These are phyloP conservation scores for Drosophila pectinifera DNA, from an alignment of 1,140 invertebrate species.

Conservation along the genomic window DNA sequence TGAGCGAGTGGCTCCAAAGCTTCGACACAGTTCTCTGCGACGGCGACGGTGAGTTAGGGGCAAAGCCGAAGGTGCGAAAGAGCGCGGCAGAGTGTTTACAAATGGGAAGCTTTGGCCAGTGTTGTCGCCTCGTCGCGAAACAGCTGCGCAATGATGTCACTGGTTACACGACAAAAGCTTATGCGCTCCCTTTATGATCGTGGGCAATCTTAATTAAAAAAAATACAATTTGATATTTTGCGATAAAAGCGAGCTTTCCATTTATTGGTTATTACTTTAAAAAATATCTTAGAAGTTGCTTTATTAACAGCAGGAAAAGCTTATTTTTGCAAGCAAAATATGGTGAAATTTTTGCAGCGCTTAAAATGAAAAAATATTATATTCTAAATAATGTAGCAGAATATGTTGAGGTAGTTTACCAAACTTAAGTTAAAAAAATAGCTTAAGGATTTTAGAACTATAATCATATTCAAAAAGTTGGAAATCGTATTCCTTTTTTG, in stretches of 20 bases:
- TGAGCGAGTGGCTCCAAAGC: slow-evolving; percentile 89
- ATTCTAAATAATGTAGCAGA: too few relatives aligned
- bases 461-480: too few relatives aligned
- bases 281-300: too few relatives aligned
- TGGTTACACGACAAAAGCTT: slow-evolving; percentile 19
- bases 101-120: slow-evolving; percentile 16
- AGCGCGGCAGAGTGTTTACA: slow-evolving; percentile 1
- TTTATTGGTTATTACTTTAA: too few relatives aligned
- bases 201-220: not conserved
- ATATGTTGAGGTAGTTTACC: too few relatives aligned
- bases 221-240: not conserved
- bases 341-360: not conserved
- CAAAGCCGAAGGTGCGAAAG: not conserved
- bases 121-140: not conserved
- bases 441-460: not conserved
- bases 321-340: not conserved
- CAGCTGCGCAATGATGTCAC: not conserved
- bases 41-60: slow-evolving; percentile 90
- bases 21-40: slow-evolving; percentile 93
- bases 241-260: not conserved
- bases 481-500: too few relatives aligned
- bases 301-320: not conserved
- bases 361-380: too few relatives aligned
- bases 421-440: too few relatives aligned
- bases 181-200: too few relatives aligned